Percentiles rank a stretch among this genome's conserved stretches.
Conservation (phyloP, 2,113 vertebrate genomes). For the Ovis canadensis region DNA sequence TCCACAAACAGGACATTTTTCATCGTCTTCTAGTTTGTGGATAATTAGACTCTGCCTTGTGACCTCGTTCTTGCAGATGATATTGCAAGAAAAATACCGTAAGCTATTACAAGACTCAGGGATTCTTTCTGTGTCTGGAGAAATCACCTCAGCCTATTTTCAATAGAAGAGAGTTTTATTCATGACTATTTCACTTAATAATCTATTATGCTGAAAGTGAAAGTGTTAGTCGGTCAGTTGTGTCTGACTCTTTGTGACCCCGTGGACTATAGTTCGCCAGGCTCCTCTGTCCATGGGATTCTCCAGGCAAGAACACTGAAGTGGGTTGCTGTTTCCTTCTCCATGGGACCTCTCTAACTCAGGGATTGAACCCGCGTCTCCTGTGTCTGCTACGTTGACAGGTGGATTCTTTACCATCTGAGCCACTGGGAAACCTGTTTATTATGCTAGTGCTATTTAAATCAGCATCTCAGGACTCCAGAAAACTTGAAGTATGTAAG, state of each 20-base stretch:
- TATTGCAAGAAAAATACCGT: neutral
- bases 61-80: neutral
- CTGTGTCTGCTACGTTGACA: neutral
- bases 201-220: neutral
- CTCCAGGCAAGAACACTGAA: no score
- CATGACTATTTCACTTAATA: neutral
- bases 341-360: neutral
- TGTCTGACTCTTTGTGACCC: no score
- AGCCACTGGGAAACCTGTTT: neutral
- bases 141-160: neutral
- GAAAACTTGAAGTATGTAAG: neutral
- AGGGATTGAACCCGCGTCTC: fast-evolving
- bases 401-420: neutral
- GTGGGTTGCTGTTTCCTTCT: no score
- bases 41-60: neutral
- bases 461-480: no score
- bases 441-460: neutral
- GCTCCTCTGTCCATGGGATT: no score
- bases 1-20: no score
- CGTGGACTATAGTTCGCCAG: fast-evolving
- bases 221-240: fast-evolving
- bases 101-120: no score
- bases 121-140: neutral
- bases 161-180: neutral
- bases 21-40: neutral